Percentiles rank a stretch among this genome's conserved stretches.
These are phyloP conservation scores for Drosophila truncata DNA, from an alignment of 1,140 invertebrate species.

Conservation along the genomic window DNA sequence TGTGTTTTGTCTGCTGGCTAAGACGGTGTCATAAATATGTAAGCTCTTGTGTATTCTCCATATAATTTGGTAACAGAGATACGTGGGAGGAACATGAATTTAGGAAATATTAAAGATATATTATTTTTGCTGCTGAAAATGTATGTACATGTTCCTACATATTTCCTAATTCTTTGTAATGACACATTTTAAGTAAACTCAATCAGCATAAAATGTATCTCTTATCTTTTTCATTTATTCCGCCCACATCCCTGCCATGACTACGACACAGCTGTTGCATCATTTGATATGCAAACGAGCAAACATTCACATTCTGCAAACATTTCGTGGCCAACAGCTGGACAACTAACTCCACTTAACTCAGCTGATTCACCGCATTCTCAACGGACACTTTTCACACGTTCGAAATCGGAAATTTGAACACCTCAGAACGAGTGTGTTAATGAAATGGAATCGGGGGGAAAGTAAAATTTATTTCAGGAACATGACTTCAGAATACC, in stretches of 20 bases:
- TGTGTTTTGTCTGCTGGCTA: slow-evolving; percentile 13
- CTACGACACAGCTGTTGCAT: slow-evolving; percentile 22
- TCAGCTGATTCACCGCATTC: slow-evolving; percentile 56
- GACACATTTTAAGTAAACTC: not conserved
- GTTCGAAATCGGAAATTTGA: slow-evolving; percentile 67
- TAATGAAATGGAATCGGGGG: slow-evolving; percentile 44
- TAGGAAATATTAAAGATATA: not conserved
- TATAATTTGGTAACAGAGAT: slow-evolving; percentile 19
- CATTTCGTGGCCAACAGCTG: slow-evolving; percentile 30
- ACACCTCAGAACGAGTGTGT: slow-evolving; percentile 17
- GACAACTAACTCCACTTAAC: slow-evolving; percentile 20
- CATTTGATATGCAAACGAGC: slow-evolving; percentile 38
- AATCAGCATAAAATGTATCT: slow-evolving; percentile 16
- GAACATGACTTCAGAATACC: not conserved
- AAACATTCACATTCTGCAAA: slow-evolving; percentile 25
- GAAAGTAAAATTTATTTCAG: not conserved
- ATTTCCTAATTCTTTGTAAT: slow-evolving; percentile 1
- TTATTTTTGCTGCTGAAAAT: too few species aligned
- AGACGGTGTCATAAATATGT: slow-evolving; percentile 46
- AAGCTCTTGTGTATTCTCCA: slow-evolving; percentile 23
- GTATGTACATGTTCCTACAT: not conserved
- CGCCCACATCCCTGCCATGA: not conserved
- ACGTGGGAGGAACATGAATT: slow-evolving; percentile 12
- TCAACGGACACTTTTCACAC: slow-evolving; percentile 51
- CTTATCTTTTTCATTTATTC: slow-evolving; percentile 14